phyloP scores from a whole-genome alignment of 2,113 vertebrate species.

The Esox niger region DNA sequence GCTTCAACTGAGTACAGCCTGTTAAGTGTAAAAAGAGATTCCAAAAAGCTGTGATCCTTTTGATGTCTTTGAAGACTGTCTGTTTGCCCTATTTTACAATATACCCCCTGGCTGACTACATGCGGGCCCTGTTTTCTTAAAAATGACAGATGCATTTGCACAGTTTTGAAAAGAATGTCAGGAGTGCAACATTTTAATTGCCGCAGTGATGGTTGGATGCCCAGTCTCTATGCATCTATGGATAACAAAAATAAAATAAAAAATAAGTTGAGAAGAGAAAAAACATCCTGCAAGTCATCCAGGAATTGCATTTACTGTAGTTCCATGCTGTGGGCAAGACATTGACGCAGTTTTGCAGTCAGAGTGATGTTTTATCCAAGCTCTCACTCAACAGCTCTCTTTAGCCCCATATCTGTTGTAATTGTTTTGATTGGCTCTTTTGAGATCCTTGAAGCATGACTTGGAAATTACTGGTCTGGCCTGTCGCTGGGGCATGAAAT shows the following conservation, averaged over 20 bases:
- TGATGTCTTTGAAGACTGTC: neutral
- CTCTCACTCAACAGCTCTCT: neutral
- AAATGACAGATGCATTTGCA: neutral
- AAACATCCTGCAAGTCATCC: no score
- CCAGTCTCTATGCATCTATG: neutral
- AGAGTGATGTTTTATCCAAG: neutral
- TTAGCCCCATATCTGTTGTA: slow-evolving; percentile 3
- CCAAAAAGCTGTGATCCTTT: neutral
- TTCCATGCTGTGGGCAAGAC: neutral
- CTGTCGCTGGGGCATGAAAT: slow-evolving; percentile 16
- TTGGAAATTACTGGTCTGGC: slow-evolving; percentile 19
- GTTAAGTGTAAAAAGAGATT: neutral
- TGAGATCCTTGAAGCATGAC: slow-evolving; percentile 8
- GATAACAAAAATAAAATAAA: slow-evolving; percentile 1
- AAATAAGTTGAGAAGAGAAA: no score
- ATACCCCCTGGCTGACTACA: neutral
- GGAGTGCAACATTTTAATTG: neutral
- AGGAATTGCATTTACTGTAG: neutral
- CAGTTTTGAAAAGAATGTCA: neutral
- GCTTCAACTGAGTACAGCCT: neutral
- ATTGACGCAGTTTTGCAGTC: neutral
- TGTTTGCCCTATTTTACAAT: neutral
- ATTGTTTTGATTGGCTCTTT: slow-evolving; percentile 18
- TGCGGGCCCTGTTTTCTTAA: neutral
- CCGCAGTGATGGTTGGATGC: neutral